phyloP scores from a whole-genome alignment of 2,797 vertebrate genomes.

The Antennarius maculatus region DNA sequence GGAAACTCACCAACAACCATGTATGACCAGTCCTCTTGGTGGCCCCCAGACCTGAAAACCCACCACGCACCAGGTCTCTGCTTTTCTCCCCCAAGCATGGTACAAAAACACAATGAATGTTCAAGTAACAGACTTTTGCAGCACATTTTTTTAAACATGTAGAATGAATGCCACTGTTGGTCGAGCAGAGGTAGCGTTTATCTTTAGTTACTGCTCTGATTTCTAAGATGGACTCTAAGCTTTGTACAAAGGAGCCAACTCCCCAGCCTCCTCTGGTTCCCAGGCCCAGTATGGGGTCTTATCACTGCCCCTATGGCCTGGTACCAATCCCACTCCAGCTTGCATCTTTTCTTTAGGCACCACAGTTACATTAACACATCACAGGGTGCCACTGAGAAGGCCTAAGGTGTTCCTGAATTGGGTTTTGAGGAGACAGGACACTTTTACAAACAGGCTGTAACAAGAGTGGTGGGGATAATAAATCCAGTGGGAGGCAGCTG shows the following conservation, averaged over 20 bases:
- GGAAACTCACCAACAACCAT: no score
- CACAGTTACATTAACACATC: slow-evolving; percentile 58
- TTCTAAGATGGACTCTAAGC: slow-evolving; percentile 12
- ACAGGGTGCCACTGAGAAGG: slow-evolving; percentile 40
- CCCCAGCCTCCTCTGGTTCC: slow-evolving; percentile 23
- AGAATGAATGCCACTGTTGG: not conserved
- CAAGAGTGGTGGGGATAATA: slow-evolving; percentile 46
- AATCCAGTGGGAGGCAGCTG: slow-evolving; percentile 46
- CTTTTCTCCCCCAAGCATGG: no score
- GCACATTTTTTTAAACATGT: not conserved
- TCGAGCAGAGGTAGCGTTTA: slow-evolving; percentile 4
- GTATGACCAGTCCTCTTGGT: no score
- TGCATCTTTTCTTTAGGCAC: slow-evolving; percentile 39
- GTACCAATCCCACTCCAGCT: slow-evolving; percentile 16
- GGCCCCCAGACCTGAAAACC: no score
- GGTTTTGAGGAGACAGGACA: slow-evolving; percentile 24
- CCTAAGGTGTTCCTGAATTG: slow-evolving; percentile 39
- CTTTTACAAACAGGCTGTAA: slow-evolving; percentile 48
- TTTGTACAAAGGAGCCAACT: slow-evolving; percentile 20
- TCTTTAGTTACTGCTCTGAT: not conserved
- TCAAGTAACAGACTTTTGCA: not conserved
- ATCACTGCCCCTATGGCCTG: slow-evolving; percentile 16
- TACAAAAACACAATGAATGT: slow-evolving; percentile 69
- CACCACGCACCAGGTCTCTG: no score
- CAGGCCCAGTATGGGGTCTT: slow-evolving; percentile 40